Evolutionary conservation across 2,113 vertebrate species (phyloP).

Genomic region (Trichechus manatus): DNA sequence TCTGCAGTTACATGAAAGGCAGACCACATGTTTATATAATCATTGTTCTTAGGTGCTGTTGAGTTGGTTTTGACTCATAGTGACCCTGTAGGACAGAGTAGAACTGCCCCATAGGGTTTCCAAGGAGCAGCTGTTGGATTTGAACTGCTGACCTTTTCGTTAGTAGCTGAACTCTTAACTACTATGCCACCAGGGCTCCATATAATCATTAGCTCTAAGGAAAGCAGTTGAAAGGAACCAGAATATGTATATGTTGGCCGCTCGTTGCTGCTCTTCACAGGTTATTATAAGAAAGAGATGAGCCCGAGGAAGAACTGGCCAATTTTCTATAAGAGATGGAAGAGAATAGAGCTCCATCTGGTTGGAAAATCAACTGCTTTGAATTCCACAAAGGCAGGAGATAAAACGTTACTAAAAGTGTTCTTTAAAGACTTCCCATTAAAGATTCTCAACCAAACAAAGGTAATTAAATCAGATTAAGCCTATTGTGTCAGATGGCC

Average conservation of each 20-base stretch:
- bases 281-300: conserved; percentile 41
- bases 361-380: conserved; percentile 1
- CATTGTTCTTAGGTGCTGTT: neutral
- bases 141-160: too few species aligned
- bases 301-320: neutral
- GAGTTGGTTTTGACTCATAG: too few species aligned
- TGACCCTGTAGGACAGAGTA: too few species aligned
- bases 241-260: neutral
- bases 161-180: too few species aligned
- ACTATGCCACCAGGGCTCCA: neutral
- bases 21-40: neutral
- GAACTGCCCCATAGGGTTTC: too few species aligned
- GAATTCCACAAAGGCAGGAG: neutral
- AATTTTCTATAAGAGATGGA: conserved; percentile 7
- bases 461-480: conserved; percentile 11
- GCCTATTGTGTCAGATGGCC: neutral
- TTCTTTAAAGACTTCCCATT: neutral
- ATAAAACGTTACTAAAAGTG: neutral
- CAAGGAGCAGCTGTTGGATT: too few species aligned
- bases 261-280: neutral
- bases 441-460: conserved; percentile 8
- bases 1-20: neutral
- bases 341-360: neutral
- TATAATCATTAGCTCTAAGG: neutral
- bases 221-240: conserved; percentile 4